phyloP scores from a whole-genome alignment of 2,113 vertebrate species.

The Edolisoma coerulescens region DNA sequence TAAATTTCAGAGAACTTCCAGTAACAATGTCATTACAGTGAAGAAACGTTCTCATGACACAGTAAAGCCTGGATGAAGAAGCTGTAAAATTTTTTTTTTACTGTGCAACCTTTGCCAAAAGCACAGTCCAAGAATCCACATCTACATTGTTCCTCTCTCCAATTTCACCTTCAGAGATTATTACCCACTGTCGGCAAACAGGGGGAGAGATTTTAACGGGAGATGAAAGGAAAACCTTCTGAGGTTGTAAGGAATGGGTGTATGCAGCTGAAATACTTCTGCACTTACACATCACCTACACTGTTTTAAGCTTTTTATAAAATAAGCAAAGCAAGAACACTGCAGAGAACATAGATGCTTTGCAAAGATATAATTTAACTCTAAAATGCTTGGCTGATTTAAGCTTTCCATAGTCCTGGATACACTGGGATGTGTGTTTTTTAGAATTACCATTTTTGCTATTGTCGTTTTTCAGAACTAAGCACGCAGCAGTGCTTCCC shows the following conservation, averaged over 20 bases:
- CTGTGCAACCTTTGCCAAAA: constrained; percentile 10
- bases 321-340: not conserved
- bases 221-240: not conserved
- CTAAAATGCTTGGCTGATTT: not conserved
- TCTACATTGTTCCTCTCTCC: not conserved
- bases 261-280: not conserved
- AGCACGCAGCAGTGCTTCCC: not conserved
- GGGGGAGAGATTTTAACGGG: not conserved
- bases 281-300: not conserved
- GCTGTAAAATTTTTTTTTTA: not conserved
- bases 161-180: not conserved
- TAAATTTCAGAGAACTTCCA: constrained; percentile 28
- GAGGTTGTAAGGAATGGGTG: not conserved
- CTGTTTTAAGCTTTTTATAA: not conserved
- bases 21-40: constrained; percentile 25
- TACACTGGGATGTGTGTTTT: not conserved
- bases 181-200: not conserved
- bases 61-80: constrained; percentile 33
- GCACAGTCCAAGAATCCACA: not conserved
- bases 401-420: not conserved
- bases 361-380: not conserved
- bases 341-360: not conserved
- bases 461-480: not conserved
- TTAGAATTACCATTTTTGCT: not conserved
- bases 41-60: constrained; percentile 38